Base-by-base conservation (phyloP, 1,140 invertebrate species). In the Panonychus citri region DNA sequence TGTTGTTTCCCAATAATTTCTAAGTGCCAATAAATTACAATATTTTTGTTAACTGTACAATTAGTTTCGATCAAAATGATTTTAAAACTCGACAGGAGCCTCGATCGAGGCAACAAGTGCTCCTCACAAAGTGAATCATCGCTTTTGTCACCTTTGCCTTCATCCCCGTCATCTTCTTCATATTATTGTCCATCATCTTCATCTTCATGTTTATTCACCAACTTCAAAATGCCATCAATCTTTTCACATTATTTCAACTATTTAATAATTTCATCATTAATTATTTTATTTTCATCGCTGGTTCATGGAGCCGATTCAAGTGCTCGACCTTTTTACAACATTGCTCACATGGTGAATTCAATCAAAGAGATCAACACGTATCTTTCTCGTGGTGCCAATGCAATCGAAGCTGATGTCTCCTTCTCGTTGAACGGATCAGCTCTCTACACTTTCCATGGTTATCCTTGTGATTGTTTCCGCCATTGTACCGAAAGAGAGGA, bases 301-400 rank as follows among this genome's bases (percentile, higher is more conserved):
- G 8, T 17, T 39, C 24, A 49, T 49, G 8, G 17, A 10, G 17
- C 7, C 37, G 8, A 39, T 39, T 17, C 8, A 39, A 39, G 37
- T 39, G 37, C 8, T 17, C 37, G 59, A 54, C 64, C 64, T 21
- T 50, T 65, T 21, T 65, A 59, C 24, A 60, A 62, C 27, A 62
- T 65, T 34, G 64, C 60, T 30, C 64, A 65, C 37, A 65, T 65
- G 64, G 64, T 64, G 7, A 65, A 65, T 49, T 64, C 62, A 1
- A 52, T 65, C 15, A 55, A 55, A 24, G 64, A 65, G 48, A 30
- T 65, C 17, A 57, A 65, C 17, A 39, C 63, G 2, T 62, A 59
- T 25, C 40, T 65, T 28, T 40, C 40, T 2, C 42, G 56, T 26
- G 64, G 64, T 21, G 62, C 64, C 0, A 65, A 65, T 54, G 62